These are phyloP conservation scores for Oenanthe oenanthe DNA, from an alignment of 2,113 vertebrate species.

Conservation along the genomic window DNA sequence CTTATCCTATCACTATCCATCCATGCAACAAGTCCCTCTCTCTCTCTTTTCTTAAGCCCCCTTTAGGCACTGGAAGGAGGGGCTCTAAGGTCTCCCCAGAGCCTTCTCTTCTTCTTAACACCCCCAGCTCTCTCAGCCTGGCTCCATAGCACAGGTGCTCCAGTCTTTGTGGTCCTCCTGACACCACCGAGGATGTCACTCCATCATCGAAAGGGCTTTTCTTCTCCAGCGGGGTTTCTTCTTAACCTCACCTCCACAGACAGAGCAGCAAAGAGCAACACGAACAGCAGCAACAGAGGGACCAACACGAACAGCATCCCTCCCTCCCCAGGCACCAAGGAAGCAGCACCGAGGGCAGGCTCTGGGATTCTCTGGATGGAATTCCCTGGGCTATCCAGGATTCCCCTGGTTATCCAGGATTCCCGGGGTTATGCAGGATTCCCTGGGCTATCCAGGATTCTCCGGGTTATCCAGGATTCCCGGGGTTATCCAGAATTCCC, in stretches of 20 bases:
- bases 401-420: too few species aligned
- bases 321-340: accelerated
- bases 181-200: neutral
- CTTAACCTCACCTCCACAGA: neutral
- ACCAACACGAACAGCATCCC: neutral
- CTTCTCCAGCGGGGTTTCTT: accelerated
- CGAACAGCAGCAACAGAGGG: neutral
- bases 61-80: neutral
- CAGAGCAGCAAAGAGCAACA: neutral
- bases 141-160: neutral
- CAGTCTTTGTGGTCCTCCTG: neutral
- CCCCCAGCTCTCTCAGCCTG: neutral
- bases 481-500: neutral
- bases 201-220: neutral
- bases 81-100: neutral
- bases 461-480: too few species aligned
- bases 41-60: neutral
- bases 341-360: neutral
- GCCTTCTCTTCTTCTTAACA: neutral
- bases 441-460: neutral
- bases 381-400: neutral
- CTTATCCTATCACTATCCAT: neutral
- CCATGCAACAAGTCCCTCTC: neutral
- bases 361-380: too few species aligned
- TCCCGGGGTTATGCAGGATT: too few species aligned